Evolutionary conservation across 1,140 invertebrate genomes (phyloP).

Genomic region (Oryctes rhinoceros): DNA sequence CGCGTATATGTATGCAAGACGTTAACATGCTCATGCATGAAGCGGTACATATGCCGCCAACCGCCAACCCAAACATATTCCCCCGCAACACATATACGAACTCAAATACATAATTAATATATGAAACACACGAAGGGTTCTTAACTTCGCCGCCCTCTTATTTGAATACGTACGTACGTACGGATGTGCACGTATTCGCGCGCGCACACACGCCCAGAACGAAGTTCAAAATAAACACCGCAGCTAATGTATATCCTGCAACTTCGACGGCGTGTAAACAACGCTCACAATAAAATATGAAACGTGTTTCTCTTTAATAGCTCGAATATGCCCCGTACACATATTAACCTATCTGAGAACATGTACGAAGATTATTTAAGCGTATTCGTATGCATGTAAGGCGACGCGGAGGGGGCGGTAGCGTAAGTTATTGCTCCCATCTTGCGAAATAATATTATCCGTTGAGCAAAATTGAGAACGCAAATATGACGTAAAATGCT

Average conservation of each 20-base stretch:
- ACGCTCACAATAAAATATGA: constrained; percentile 19
- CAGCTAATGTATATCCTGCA: neutral
- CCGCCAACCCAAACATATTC: constrained; percentile 12
- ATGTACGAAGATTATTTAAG: neutral
- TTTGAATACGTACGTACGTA: neutral
- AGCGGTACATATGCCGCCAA: neutral
- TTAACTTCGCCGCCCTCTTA: constrained; percentile 1
- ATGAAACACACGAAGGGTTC: constrained; percentile 21
- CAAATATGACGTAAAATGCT: too few relatives aligned
- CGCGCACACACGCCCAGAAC: neutral
- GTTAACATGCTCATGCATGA: constrained; percentile 5
- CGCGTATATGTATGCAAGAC: constrained; percentile 3
- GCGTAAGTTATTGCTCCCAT: too few relatives aligned
- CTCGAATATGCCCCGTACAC: neutral
- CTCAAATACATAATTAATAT: constrained; percentile 23
- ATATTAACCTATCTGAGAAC: neutral
- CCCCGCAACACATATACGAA: neutral
- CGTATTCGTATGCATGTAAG: too few relatives aligned
- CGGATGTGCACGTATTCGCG: neutral
- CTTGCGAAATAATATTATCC: too few relatives aligned
- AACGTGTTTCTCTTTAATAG: constrained; percentile 9
- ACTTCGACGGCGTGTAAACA: constrained; percentile 5
- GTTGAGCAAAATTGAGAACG: too few relatives aligned
- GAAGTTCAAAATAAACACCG: neutral
- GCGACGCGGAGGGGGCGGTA: too few relatives aligned